Evolutionary conservation across 2,888 invertebrate species (phyloP).

Genomic region (Onthophagus sagittarius): DNA sequence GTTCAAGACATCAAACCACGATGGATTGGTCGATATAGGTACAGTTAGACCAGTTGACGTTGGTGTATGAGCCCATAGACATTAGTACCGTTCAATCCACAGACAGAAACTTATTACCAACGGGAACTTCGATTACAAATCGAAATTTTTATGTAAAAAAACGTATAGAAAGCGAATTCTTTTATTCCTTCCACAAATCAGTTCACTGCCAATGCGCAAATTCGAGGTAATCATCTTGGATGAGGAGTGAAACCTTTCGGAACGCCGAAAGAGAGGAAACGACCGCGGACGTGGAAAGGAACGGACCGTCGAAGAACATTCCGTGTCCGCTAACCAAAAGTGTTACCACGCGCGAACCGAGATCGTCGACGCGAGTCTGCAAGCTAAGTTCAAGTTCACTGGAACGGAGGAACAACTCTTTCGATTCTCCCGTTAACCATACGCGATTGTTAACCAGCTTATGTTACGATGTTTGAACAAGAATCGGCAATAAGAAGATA

Average conservation of each 20-base stretch:
- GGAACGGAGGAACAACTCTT: neutral
- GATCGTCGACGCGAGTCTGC: neutral
- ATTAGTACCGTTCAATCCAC: neutral
- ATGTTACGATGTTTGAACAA: neutral
- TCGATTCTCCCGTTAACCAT: neutral
- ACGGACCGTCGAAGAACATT: neutral
- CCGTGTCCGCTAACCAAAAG: neutral
- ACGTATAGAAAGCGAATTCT: neutral
- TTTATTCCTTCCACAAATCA: neutral
- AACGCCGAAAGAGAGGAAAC: neutral
- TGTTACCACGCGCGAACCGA: neutral
- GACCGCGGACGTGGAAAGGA: neutral
- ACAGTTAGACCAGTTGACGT: neutral
- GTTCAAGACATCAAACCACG: neutral
- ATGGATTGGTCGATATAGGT: neutral
- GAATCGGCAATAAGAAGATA: neutral
- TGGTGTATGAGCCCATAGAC: neutral
- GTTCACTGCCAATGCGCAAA: neutral
- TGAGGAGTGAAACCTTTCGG: neutral
- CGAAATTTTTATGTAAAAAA: no score
- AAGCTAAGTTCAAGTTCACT: neutral
- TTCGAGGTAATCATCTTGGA: neutral
- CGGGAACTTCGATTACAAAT: no score
- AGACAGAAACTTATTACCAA: neutral
- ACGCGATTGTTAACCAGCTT: neutral